A percentile compares a stretch with the other conserved stretches of the same genome.
Evolutionary conservation across 2,113 vertebrate species (phyloP).

Genomic region (Microcebus griseorufus): DNA sequence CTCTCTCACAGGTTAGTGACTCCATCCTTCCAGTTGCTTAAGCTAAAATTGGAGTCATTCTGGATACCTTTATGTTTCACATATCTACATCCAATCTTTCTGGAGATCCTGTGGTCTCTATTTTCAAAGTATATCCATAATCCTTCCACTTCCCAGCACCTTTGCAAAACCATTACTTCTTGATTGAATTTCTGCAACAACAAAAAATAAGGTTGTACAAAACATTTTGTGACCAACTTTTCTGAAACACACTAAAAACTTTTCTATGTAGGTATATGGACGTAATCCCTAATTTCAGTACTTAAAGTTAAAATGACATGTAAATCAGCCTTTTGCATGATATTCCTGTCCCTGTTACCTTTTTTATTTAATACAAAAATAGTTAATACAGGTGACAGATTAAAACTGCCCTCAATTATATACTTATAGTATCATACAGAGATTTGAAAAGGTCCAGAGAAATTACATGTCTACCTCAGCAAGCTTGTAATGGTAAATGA

Average conservation of each 20-base stretch:
- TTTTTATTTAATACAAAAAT: not conserved
- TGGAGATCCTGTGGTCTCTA: not conserved
- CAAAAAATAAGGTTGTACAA: not conserved
- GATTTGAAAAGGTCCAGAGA: conserved; percentile 24
- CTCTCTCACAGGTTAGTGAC: not conserved
- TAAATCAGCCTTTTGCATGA: not conserved
- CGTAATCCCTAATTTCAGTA: not conserved
- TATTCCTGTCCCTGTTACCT: not conserved
- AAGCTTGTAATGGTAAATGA: conserved; percentile 29
- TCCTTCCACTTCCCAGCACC: not conserved
- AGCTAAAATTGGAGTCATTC: not conserved
- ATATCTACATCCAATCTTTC: not conserved
- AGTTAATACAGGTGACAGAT: not conserved
- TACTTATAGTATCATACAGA: not conserved
- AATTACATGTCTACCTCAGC: conserved; percentile 5
- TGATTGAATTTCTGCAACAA: not conserved
- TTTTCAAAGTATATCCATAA: not conserved
- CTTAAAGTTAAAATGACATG: not conserved
- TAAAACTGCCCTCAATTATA: not conserved
- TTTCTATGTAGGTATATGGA: not conserved
- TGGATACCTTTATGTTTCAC: not conserved
- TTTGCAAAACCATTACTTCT: conserved; percentile 5
- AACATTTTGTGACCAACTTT: not conserved
- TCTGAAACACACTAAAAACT: not conserved
- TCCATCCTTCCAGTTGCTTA: not conserved